phyloP scores from a whole-genome alignment of 2,113 vertebrate genomes.

The Phrynocephalus versicolor region DNA sequence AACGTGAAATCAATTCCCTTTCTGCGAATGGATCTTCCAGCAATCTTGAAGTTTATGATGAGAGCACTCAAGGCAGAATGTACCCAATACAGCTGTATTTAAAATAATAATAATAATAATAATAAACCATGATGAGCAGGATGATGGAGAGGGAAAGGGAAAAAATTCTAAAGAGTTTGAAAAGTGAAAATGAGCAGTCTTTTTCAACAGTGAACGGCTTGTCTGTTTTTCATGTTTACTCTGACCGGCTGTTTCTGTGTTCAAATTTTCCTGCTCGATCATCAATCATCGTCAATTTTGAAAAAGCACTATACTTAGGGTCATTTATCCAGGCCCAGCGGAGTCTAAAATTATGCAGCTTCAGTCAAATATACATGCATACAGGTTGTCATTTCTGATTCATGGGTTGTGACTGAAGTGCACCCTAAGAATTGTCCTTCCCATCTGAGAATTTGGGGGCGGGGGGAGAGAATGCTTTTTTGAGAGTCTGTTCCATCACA shows the following conservation, averaged over 20 bases:
- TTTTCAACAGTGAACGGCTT: conserved; percentile 60
- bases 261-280: conserved; percentile 83
- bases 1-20: conserved; percentile 69
- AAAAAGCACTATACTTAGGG: conserved; percentile 88
- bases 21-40: conserved; percentile 61
- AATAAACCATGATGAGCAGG: conserved; percentile 51
- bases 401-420: conserved; percentile 84
- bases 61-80: conserved; percentile 51
- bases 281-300: conserved; percentile 93
- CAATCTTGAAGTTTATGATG: conserved; percentile 48
- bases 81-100: conserved; percentile 34
- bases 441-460: conserved; percentile 77
- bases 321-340: conserved; percentile 91
- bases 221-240: conserved; percentile 84
- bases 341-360: conserved; percentile 87
- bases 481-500: conserved; percentile 67
- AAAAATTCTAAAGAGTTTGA: conserved; percentile 54
- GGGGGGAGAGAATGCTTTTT: no score
- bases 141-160: conserved; percentile 29
- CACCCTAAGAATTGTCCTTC: conserved; percentile 57
- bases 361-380: conserved; percentile 91
- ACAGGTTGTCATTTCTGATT: conserved; percentile 89
- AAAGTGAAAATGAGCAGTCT: conserved; percentile 64
- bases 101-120: conserved; percentile 39
- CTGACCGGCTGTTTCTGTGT: conserved; percentile 83